Evolutionary conservation across 2,888 invertebrate genomes (phyloP).

Genomic region (Lasioglossum calceatum): DNA sequence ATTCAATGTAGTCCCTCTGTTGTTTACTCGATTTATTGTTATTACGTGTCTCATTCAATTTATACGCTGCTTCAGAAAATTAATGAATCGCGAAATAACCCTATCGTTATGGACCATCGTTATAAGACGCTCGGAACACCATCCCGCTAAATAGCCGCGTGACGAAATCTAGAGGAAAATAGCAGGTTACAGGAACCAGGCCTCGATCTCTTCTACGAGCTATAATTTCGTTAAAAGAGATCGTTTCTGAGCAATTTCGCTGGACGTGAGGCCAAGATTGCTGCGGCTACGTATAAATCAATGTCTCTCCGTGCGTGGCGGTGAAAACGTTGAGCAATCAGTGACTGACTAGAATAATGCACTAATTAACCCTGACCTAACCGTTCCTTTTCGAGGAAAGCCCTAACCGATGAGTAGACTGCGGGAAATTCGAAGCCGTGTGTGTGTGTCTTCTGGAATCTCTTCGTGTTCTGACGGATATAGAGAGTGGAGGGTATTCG

Average conservation of each 20-base stretch:
- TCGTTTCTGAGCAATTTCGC: constrained; percentile 42
- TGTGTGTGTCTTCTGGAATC: not conserved
- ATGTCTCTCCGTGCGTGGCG: constrained; percentile 74
- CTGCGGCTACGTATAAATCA: constrained; percentile 75
- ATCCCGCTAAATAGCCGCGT: not conserved
- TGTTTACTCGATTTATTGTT: not conserved
- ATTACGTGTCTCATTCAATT: not conserved
- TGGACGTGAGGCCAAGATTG: constrained; percentile 41
- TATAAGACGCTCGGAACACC: not conserved
- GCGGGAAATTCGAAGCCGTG: not conserved
- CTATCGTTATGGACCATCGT: too few species aligned
- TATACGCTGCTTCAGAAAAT: not conserved
- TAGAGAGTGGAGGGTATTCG: constrained; percentile 40
- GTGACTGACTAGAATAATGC: not conserved
- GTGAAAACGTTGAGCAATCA: not conserved
- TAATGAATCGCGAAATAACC: not conserved
- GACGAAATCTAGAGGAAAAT: constrained; percentile 48
- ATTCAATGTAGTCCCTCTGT: not conserved
- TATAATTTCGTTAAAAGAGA: constrained; percentile 55
- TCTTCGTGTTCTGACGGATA: constrained; percentile 32
- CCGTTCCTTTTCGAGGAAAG: not conserved
- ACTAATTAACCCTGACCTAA: not conserved
- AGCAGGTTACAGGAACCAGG: constrained; percentile 17
- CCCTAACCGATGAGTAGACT: not conserved
- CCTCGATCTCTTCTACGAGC: not conserved